Evolutionary conservation across 2,888 invertebrate genomes (phyloP), one percentile per base, ranked within the genome.

Genomic region (Agrotis clavis): DNA sequence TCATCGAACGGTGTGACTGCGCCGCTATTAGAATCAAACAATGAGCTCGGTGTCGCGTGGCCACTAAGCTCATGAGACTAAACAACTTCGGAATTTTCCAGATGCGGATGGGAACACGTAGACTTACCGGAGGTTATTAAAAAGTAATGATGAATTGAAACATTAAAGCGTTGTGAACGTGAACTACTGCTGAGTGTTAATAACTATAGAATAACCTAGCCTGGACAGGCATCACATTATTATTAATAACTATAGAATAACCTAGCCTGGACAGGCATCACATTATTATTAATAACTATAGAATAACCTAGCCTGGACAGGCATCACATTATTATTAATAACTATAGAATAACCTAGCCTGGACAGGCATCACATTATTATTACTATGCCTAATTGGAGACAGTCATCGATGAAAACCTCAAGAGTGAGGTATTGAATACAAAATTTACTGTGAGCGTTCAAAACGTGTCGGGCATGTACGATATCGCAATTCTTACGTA

Each of bases 1-100:
- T 95, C 95, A 95, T 91, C 92, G 92, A 93, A 91, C 92, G 90
- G 90, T 92, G 91, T 88, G 92, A 91, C 90, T 92, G 91, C 89
- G 91, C 88, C 88, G 90, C 90, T 91, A 90, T 93, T 92, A 93
- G 90, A 92, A 90, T 89, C 90, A 90, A 94, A 95, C 95, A 95
- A 96, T 95, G 91, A 91, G 90, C 88, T 81, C 87, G 92, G 93
- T 93, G 93, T 94, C 92, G 91, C 91, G 91, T 93, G 90, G 90
- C 92, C 87, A 89, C 91, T 90, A 90, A 90, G 88, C 89, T 86
- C 81, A 86, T 90, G 90, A 91, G 90, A 93, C 91, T 91, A 89
- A 92, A 90, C 90, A 90, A 90, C 90, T 87, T 84, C 35, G 88
- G 90, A 92, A 92, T 91, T 91, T 92, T 90, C 90, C 88, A 91